A percentile compares a stretch with the other conserved stretches of the same genome.
These are phyloP conservation scores for Numenius arquata DNA, from an alignment of 2,113 vertebrate genomes.

Conservation along the genomic window DNA sequence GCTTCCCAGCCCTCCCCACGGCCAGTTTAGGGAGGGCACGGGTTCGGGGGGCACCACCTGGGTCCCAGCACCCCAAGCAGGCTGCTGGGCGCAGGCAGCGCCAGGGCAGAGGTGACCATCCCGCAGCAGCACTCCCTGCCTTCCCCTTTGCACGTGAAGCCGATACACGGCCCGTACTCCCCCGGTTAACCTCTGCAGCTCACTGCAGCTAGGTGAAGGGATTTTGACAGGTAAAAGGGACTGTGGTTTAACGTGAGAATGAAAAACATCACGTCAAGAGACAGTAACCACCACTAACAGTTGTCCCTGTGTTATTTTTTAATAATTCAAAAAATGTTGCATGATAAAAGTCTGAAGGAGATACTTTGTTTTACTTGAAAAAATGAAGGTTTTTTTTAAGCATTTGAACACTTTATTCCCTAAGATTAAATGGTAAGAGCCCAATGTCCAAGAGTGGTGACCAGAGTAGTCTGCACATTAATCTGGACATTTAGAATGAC, in stretches of 20 bases:
- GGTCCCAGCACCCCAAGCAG: background rate
- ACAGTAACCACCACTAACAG: background rate
- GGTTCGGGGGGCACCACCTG: background rate
- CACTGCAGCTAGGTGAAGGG: background rate
- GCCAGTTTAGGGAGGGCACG: background rate
- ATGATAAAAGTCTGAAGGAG: background rate
- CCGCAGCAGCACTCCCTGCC: rapidly evolving
- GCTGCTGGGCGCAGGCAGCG: background rate
- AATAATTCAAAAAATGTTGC: background rate
- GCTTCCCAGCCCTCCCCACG: background rate
- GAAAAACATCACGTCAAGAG: background rate
- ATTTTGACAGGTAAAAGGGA: background rate
- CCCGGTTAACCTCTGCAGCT: background rate
- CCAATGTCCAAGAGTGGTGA: background rate
- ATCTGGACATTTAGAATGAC: background rate
- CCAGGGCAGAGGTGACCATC: background rate
- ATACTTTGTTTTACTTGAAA: background rate
- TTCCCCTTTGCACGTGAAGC: background rate
- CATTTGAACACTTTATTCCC: background rate
- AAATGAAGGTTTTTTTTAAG: background rate
- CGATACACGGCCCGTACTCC: background rate
- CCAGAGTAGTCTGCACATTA: background rate
- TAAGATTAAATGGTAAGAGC: background rate
- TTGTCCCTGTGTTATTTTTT: background rate
- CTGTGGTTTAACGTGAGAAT: background rate